Conservation (phyloP, 2,113 vertebrate species). For the Antennarius striatus region DNA sequence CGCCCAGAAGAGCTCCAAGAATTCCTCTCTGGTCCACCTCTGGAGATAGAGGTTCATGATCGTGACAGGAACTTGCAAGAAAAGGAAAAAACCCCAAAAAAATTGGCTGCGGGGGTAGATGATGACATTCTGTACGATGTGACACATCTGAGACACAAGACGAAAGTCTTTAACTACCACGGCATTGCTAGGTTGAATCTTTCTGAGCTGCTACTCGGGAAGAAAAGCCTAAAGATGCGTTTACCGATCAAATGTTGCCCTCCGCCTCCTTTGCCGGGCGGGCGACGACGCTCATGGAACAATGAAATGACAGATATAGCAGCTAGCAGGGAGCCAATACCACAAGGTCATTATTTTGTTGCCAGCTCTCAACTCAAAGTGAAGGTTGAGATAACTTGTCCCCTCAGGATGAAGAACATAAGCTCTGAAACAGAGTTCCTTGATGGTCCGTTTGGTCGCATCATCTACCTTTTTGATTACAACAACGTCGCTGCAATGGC, state of each 20-base stretch:
- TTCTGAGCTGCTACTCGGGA: conserved; percentile 77
- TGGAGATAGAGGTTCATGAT: conserved; percentile 88
- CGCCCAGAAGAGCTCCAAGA: conserved; percentile 71
- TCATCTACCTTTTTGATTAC: conserved; percentile 79
- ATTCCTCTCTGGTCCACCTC: conserved; percentile 79
- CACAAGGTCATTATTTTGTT: conserved; percentile 77
- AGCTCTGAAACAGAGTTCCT: not conserved
- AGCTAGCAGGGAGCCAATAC: conserved; percentile 39
- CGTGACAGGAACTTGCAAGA: conserved; percentile 75
- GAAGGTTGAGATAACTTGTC: conserved; percentile 76
- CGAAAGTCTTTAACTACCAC: conserved; percentile 61
- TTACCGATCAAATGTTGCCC: conserved; percentile 75
- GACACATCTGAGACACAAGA: conserved; percentile 1
- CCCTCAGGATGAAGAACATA: conserved; percentile 26
- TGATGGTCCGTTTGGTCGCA: conserved; percentile 71
- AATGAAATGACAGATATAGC: conserved; percentile 3
- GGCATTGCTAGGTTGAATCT: conserved; percentile 81
- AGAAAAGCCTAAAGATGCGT: conserved; percentile 70
- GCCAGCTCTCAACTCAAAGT: conserved; percentile 82
- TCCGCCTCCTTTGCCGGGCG: conserved; percentile 15
- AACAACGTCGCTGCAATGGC: conserved; percentile 57
- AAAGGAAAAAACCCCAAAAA: conserved; percentile 11
- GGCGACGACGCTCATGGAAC: conserved; percentile 2
- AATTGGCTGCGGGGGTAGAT: conserved; percentile 68
- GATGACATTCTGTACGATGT: conserved; percentile 57